Evolutionary conservation across 1,140 invertebrate genomes (phyloP).

Genomic region (Orussus abietinus): DNA sequence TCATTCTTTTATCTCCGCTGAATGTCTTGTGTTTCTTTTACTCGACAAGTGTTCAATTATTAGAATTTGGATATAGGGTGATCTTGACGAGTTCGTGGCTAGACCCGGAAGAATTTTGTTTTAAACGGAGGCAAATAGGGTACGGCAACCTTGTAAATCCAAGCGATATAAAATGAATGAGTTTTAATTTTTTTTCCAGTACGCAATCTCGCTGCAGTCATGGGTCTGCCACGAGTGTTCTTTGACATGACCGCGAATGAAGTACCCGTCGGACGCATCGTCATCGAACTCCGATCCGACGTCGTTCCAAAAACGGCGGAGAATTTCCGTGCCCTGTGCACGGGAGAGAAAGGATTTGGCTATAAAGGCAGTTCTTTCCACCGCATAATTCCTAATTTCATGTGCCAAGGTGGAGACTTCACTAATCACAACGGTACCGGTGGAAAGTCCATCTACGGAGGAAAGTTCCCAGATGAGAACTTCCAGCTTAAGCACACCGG

Average conservation of each 20-base stretch:
- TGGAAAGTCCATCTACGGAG: constrained; percentile 75
- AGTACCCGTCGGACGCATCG: constrained; percentile 63
- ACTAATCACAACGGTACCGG: constrained; percentile 76
- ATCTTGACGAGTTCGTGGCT: too few relatives aligned
- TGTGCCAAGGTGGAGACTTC: constrained; percentile 80
- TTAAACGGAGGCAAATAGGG: too few relatives aligned
- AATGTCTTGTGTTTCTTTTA: too few relatives aligned
- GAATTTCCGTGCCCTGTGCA: constrained; percentile 78
- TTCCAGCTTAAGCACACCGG: constrained; percentile 73
- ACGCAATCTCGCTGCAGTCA: too few relatives aligned
- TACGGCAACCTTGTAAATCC: too few relatives aligned
- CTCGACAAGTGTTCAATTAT: too few relatives aligned
- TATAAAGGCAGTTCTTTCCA: constrained; percentile 78
- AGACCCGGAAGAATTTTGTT: too few relatives aligned
- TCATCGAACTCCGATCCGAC: constrained; percentile 69
- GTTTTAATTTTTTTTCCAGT: too few relatives aligned
- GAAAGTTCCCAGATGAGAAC: constrained; percentile 80
- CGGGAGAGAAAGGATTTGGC: constrained; percentile 76
- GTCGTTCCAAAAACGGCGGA: constrained; percentile 76
- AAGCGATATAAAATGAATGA: too few relatives aligned
- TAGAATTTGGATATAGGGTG: too few relatives aligned
- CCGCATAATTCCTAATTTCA: constrained; percentile 83
- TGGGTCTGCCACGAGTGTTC: constrained; percentile 77
- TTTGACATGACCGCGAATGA: constrained; percentile 69
- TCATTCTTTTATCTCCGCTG: too few relatives aligned